A percentile compares a stretch with the other conserved stretches of the same genome.
These are phyloP conservation scores for Patella caerulea DNA, from an alignment of 2,888 invertebrate genomes.

Conservation along the genomic window DNA sequence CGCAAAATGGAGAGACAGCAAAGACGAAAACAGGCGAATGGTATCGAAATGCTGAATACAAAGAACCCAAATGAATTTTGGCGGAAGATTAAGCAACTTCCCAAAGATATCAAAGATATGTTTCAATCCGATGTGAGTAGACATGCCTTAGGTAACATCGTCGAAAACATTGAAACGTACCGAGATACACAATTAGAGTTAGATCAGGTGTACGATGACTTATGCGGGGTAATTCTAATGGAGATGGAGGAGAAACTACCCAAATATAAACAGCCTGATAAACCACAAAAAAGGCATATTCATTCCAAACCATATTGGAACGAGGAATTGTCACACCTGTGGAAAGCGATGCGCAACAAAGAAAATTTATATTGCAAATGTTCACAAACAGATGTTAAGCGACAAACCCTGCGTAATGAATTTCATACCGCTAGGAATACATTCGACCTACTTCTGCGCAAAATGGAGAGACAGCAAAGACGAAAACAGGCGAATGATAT, in stretches of 20 bases:
- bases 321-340: neutral
- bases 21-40: too few species aligned
- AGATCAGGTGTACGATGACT: neutral
- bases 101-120: neutral
- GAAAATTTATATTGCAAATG: neutral
- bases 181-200: neutral
- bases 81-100: too few species aligned
- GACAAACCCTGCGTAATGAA: neutral
- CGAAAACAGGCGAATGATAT: neutral
- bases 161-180: neutral
- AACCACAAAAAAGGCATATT: neutral
- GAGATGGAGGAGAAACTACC: too few species aligned
- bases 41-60: too few species aligned
- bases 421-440: neutral
- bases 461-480: neutral
- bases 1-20: too few species aligned
- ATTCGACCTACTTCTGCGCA: neutral
- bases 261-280: neutral
- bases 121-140: neutral
- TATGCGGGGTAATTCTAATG: neutral
- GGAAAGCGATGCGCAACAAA: neutral
- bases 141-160: neutral
- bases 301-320: neutral
- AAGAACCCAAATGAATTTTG: too few species aligned
- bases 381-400: too few species aligned